Conservation (phyloP, 2,888 invertebrate genomes). For the Trichogramma dendrolimi region DNA sequence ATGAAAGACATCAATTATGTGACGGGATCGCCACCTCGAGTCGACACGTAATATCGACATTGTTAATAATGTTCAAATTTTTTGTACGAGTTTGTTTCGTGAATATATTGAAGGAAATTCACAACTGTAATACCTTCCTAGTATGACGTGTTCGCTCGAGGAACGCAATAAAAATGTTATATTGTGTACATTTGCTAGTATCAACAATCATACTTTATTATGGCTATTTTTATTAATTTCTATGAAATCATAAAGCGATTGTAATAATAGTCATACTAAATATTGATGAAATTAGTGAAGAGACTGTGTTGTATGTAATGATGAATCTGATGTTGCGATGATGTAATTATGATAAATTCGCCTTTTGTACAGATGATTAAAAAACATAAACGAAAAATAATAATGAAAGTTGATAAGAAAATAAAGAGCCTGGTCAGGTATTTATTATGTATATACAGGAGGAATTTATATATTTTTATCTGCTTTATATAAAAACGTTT, state of each 20-base stretch:
- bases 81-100: constrained; percentile 14
- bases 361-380: constrained; percentile 27
- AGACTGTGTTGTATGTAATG: constrained; percentile 1
- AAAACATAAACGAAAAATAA: neutral
- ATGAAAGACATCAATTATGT: too few relatives aligned
- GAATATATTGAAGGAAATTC: neutral
- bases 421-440: constrained; percentile 28
- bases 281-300: constrained; percentile 1
- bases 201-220: neutral
- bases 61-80: constrained; percentile 11
- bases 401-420: constrained; percentile 22
- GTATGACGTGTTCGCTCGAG: constrained; percentile 10
- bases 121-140: neutral
- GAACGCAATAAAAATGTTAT: constrained; percentile 6
- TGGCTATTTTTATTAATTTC: constrained; percentile 15
- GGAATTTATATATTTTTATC: neutral
- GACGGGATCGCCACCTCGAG: constrained; percentile 10
- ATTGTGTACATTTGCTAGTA: neutral
- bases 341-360: constrained; percentile 3
- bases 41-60: constrained; percentile 3
- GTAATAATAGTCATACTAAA: neutral
- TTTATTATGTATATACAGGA: constrained; percentile 25
- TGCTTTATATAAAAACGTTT: constrained; percentile 4
- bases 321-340: constrained; percentile 2
- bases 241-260: constrained; percentile 1